A percentile compares a stretch with the other conserved stretches of the same genome.
phyloP scores from a whole-genome alignment of 2,888 invertebrate genomes.

The Odontocolon sp. region DNA sequence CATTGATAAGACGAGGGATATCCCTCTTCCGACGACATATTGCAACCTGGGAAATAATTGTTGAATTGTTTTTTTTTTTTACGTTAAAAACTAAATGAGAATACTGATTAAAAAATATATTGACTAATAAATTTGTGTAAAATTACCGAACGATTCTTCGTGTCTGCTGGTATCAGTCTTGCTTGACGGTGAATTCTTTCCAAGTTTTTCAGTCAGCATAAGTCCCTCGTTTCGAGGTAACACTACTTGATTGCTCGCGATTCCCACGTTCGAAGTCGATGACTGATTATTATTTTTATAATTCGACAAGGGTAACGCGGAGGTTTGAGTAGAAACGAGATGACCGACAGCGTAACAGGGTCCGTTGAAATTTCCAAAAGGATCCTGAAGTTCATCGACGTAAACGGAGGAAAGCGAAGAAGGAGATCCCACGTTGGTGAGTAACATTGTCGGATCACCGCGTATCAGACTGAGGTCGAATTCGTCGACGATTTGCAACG shows the following conservation, averaged over 20 bases:
- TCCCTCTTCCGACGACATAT: constrained; percentile 66
- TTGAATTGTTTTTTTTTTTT: constrained; percentile 57
- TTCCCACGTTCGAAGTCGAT: background rate
- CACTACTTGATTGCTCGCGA: constrained; percentile 80
- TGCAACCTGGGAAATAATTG: constrained; percentile 64
- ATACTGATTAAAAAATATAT: background rate
- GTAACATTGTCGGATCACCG: constrained; percentile 75
- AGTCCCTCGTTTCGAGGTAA: constrained; percentile 79
- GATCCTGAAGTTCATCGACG: constrained; percentile 67
- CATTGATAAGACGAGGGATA: constrained; percentile 83
- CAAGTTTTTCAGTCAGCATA: constrained; percentile 63
- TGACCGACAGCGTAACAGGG: constrained; percentile 75
- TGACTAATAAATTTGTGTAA: background rate
- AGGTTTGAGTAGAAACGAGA: constrained; percentile 69
- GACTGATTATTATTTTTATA: constrained; percentile 44
- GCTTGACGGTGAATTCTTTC: constrained; percentile 44
- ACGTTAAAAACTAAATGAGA: background rate
- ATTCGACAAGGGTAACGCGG: constrained; percentile 13
- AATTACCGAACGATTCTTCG: constrained; percentile 69
- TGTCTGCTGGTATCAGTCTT: constrained; percentile 40
- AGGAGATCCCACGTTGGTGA: constrained; percentile 54
- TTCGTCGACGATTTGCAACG: constrained; percentile 71
- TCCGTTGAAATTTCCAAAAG: constrained; percentile 58
- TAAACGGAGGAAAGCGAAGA: constrained; percentile 65
- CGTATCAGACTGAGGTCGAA: constrained; percentile 77